Evolutionary conservation across 2,888 invertebrate species (phyloP).

Genomic region (Acronicta aceris): DNA sequence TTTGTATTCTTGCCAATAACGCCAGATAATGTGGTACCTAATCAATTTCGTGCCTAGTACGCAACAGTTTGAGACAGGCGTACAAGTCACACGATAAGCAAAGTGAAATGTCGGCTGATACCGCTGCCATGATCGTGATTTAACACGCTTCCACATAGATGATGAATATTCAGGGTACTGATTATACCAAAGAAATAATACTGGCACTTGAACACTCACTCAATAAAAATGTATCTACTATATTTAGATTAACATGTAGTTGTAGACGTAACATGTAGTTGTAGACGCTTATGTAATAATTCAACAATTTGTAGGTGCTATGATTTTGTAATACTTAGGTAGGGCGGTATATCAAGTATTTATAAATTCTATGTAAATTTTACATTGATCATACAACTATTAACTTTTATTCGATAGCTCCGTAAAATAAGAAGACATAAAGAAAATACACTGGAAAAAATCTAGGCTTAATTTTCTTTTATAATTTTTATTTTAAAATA

Average conservation of each 20-base stretch:
- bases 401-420: too few species aligned
- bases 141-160: conserved; percentile 7
- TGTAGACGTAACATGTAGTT: background rate
- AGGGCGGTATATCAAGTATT: too few species aligned
- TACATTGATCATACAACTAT: too few species aligned
- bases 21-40: conserved; percentile 21
- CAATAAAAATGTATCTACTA: conserved; percentile 8
- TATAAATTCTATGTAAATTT: too few species aligned
- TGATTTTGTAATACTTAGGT: background rate
- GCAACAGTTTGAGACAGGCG: conserved; percentile 27
- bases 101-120: conserved; percentile 37
- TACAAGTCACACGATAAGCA: conserved; percentile 47
- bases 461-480: too few species aligned
- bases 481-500: too few species aligned
- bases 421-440: too few species aligned
- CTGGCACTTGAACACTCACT: conserved; percentile 31
- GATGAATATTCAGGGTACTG: conserved; percentile 34
- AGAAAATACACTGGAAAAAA: too few species aligned
- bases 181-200: conserved; percentile 30
- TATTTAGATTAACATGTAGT: conserved; percentile 1
- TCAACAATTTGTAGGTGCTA: background rate
- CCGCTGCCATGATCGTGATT: conserved; percentile 23
- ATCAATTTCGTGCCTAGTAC: conserved; percentile 29
- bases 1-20: conserved; percentile 30
- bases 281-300: background rate